Conservation (phyloP, 2,888 invertebrate species). For the Drosophila multiciliata region DNA sequence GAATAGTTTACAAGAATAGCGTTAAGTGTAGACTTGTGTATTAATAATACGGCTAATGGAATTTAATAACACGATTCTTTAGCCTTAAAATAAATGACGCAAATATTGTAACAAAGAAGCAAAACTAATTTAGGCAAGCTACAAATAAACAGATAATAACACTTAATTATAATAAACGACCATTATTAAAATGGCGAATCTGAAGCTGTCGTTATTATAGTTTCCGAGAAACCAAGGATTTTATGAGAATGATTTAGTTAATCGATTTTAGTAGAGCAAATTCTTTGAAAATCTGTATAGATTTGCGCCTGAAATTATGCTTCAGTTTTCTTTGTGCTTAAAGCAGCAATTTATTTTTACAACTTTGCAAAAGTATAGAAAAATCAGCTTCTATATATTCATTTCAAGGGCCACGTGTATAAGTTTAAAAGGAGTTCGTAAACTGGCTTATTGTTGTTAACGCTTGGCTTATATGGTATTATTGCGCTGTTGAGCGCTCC, state of each 20-base stretch:
- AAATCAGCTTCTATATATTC: neutral
- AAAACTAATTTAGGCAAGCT: neutral
- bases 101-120: neutral
- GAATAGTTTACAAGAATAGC: conserved; percentile 5
- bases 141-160: neutral
- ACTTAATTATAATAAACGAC: neutral
- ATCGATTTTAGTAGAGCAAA: too few species aligned
- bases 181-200: neutral
- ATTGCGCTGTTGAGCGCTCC: conserved; percentile 23
- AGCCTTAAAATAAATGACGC: conserved; percentile 15
- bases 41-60: conserved; percentile 45
- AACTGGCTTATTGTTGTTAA: conserved; percentile 13
- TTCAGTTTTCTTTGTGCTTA: neutral
- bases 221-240: neutral
- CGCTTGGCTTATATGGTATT: conserved; percentile 6
- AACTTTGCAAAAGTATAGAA: neutral
- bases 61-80: neutral
- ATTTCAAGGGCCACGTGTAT: neutral
- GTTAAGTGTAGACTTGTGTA: conserved; percentile 26
- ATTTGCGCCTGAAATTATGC: neutral
- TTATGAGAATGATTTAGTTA: neutral
- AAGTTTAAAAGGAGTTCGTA: neutral
- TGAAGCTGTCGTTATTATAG: neutral
- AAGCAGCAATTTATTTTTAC: neutral
- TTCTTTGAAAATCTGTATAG: neutral